A percentile compares a stretch with the other conserved stretches of the same genome.
Conservation (phyloP, 2,888 invertebrate genomes). For the Xanthia icteritia region DNA sequence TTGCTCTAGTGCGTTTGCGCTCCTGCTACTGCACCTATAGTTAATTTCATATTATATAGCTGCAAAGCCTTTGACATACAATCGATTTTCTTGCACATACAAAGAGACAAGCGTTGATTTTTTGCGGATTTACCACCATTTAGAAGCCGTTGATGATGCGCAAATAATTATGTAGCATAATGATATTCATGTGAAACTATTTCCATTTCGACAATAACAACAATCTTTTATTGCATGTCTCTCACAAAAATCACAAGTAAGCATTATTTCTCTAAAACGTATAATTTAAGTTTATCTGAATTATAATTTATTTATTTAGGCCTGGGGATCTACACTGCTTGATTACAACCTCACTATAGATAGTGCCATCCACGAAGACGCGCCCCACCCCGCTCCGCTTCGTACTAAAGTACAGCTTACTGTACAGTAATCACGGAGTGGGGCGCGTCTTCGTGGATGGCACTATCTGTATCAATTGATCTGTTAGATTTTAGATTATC, state of each 20-base stretch:
- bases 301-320: not conserved
- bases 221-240: constrained; percentile 64
- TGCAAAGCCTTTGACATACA: not conserved
- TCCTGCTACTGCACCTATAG: not conserved
- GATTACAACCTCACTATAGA: not conserved
- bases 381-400: no score
- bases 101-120: not conserved
- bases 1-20: not conserved
- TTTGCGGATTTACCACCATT: not conserved
- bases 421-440: no score
- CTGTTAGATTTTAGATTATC: no score
- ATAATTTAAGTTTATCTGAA: not conserved
- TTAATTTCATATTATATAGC: not conserved
- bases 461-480: not conserved
- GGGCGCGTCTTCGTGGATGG: no score
- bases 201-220: constrained; percentile 23
- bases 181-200: not conserved
- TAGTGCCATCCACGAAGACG: no score
- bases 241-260: constrained; percentile 65
- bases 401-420: no score
- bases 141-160: not conserved
- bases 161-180: constrained; percentile 6
- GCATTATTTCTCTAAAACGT: constrained; percentile 34
- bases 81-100: not conserved
- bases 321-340: not conserved